Percentiles rank a stretch among this genome's conserved stretches.
phyloP scores from a whole-genome alignment of 2,888 invertebrate species.

The Creontiades dilutus region DNA sequence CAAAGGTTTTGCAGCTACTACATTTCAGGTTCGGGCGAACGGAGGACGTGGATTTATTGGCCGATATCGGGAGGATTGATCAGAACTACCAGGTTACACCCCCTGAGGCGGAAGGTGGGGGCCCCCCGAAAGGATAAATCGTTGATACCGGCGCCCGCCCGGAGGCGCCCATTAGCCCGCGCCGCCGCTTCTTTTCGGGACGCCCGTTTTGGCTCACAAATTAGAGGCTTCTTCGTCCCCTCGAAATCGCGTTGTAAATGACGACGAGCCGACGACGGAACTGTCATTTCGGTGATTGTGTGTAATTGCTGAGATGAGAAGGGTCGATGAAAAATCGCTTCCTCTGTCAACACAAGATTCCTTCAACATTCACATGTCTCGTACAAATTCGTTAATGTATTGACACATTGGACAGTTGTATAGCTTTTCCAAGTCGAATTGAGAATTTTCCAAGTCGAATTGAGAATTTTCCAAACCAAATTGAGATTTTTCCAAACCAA shows the following conservation, averaged over 20 bases:
- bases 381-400: too few relatives aligned
- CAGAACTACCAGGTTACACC: slow-evolving; percentile 69
- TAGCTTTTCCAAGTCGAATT: too few relatives aligned
- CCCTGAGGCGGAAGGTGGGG: slow-evolving; percentile 15
- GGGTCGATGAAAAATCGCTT: too few relatives aligned
- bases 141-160: slow-evolving; percentile 58
- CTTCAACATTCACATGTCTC: too few relatives aligned
- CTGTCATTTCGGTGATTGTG: not conserved
- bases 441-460: too few relatives aligned
- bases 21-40: slow-evolving; percentile 7
- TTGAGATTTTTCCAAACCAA: too few relatives aligned
- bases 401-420: too few relatives aligned
- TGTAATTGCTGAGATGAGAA: too few relatives aligned
- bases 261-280: not conserved
- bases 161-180: slow-evolving; percentile 56
- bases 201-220: slow-evolving; percentile 44
- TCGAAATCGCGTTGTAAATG: not conserved
- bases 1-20: slow-evolving; percentile 37
- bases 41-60: slow-evolving; percentile 63
- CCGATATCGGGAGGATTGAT: slow-evolving; percentile 63
- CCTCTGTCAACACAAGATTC: too few relatives aligned
- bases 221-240: slow-evolving; percentile 1
- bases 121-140: slow-evolving; percentile 55
- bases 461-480: too few relatives aligned
- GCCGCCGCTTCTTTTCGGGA: not conserved